Evolutionary conservation across 1,140 invertebrate species (phyloP).

Genomic region (Drosophila insularis): DNA sequence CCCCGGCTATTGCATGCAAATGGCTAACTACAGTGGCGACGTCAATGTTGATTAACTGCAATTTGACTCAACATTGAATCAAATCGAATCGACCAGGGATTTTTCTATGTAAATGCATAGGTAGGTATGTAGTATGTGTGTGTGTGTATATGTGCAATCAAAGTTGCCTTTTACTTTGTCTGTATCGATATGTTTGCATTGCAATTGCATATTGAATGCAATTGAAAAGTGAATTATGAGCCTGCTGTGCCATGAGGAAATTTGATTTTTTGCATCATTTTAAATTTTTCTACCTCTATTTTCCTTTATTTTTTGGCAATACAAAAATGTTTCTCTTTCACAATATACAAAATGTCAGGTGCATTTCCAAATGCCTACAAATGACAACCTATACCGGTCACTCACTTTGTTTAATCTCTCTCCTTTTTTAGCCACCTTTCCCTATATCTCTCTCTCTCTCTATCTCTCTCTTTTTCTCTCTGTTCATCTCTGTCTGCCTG

Average conservation of each 20-base stretch:
- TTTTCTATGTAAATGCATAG: background rate
- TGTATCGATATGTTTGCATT: conserved; percentile 10
- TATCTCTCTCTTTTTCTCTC: no score
- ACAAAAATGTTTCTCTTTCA: conserved; percentile 27
- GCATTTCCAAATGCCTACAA: conserved; percentile 62
- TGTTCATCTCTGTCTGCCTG: no score
- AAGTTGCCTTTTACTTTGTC: conserved; percentile 10
- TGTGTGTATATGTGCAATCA: background rate
- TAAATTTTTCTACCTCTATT: conserved; percentile 12
- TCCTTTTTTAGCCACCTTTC: background rate
- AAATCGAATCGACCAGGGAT: background rate
- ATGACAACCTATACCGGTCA: conserved; percentile 26
- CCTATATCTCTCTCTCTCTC: background rate
- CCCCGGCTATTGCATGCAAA: background rate
- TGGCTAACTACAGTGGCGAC: conserved; percentile 1
- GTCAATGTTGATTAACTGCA: conserved; percentile 25
- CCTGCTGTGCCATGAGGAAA: conserved; percentile 38
- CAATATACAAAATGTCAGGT: conserved; percentile 50
- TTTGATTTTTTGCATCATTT: conserved; percentile 50
- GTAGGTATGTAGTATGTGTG: no score
- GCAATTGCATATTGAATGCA: conserved; percentile 26
- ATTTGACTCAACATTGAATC: conserved; percentile 20
- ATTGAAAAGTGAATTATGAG: conserved; percentile 33
- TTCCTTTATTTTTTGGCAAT: conserved; percentile 7
- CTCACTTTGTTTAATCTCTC: background rate